Evolutionary conservation across 2,113 vertebrate species (phyloP), one percentile per base, ranked within the genome.

Genomic region (Propithecus coquereli): DNA sequence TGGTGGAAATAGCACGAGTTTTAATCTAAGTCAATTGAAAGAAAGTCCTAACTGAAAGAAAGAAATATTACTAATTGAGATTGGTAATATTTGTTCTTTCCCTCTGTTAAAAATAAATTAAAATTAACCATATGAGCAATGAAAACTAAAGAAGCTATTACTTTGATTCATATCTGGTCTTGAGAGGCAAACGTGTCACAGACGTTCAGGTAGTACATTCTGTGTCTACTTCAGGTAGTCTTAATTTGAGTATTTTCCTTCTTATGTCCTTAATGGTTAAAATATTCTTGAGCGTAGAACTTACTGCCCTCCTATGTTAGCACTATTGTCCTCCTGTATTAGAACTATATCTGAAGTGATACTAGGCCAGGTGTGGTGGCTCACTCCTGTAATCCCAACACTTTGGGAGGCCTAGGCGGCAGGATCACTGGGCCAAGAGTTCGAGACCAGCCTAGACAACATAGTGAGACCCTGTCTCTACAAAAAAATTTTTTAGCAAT

Each of bases 181-280:
- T 63, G 32, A 93, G 61, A 94, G 50, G 66, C 12, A 40, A 7
- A 23, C 27, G 8, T 80, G 34, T 83, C 50, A 54, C 25, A 88
- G 74, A 94, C 61, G 57, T 80, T 87, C 6, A 43, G 40, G 84
- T 74, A 47, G 25, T 34, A 12, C n/a, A 32, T 77, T 17, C 43
- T 43, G 10, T 61, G 11, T 86, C 70, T 6, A 34, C 13, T n/a
- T 83, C 11, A 81, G 23, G 3, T 83, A 11, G 16, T 74, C 65
- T 91, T 68, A 23, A 23, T 85, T 94, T 93, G n/a, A 63, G 8
- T 84, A 32, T 85, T 96, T 93, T 87, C 37, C 45, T 90, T 93
- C 11, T 52, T 87, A 9, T 77, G n/a, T 63, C 32, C 37, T 90
- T 87, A 79, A 45, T n/a, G 70, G 40, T 82, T 71, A 87, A 94